These are phyloP conservation scores for Acrobeloides nanus DNA, from an alignment of 2,888 invertebrate species.

Conservation along the genomic window DNA sequence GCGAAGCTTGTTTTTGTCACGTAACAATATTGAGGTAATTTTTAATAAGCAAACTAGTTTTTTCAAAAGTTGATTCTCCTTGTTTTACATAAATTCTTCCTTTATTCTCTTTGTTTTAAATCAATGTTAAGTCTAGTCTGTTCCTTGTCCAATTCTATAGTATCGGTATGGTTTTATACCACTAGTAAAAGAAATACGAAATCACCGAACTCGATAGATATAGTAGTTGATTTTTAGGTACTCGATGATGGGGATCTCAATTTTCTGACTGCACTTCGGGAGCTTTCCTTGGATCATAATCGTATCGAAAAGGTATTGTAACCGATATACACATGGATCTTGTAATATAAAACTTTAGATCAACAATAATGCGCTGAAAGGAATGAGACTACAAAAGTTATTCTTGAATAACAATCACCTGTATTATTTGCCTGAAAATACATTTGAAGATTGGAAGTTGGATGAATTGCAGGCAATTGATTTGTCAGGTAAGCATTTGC, in stretches of 20 bases:
- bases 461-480: conserved; percentile 40
- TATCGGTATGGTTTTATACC: no score
- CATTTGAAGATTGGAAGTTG: conserved; percentile 36
- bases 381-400: conserved; percentile 23
- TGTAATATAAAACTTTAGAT: conserved; percentile 21
- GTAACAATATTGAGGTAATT: conserved; percentile 56
- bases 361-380: conserved; percentile 20
- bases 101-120: no score
- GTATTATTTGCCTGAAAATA: conserved; percentile 35
- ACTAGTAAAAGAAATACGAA: no score
- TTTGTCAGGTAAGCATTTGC: conserved; percentile 40
- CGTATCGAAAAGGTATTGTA: conserved; percentile 15
- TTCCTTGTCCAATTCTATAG: no score
- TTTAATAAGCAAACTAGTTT: no score
- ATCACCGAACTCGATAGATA: no score
- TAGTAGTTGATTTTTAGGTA: no score
- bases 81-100: no score
- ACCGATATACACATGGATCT: background rate
- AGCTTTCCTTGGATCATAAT: conserved; percentile 47
- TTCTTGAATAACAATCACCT: conserved; percentile 44
- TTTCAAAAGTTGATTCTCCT: no score
- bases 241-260: conserved; percentile 38
- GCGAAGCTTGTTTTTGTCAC: conserved; percentile 56
- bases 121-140: no score
- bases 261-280: conserved; percentile 26